Evolutionary conservation across 2,113 vertebrate species (phyloP).

Genomic region (Chloroceryle aenea): DNA sequence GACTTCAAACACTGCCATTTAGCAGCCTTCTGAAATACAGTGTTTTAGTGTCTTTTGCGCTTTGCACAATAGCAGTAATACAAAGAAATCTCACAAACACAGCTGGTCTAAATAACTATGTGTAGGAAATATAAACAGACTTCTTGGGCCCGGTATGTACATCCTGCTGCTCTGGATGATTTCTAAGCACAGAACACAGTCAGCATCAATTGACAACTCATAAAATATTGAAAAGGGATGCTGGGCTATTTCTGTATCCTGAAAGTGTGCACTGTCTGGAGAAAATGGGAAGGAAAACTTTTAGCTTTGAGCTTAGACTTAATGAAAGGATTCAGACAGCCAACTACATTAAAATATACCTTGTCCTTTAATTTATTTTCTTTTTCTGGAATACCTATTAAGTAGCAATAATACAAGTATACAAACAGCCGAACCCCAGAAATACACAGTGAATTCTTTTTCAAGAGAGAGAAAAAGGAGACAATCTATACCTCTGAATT

Average conservation of each 20-base stretch:
- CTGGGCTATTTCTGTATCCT: neutral
- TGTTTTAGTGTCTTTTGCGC: neutral
- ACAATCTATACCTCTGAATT: neutral
- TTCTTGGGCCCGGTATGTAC: neutral
- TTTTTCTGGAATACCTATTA: neutral
- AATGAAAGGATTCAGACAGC: neutral
- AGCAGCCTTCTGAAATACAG: neutral
- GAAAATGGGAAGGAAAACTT: neutral
- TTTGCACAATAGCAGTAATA: constrained; percentile 7
- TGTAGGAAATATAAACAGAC: neutral
- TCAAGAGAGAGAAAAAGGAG: neutral
- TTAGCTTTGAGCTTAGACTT: neutral
- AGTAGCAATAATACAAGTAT: neutral
- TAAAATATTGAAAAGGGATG: constrained; percentile 2
- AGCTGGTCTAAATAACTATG: neutral
- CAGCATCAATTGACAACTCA: constrained; percentile 20
- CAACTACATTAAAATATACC: neutral
- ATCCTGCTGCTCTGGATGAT: constrained; percentile 29
- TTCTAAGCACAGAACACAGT: constrained; percentile 12
- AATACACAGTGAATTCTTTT: neutral
- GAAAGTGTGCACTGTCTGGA: neutral
- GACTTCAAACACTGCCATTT: neutral
- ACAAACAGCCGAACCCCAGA: neutral
- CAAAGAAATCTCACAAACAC: neutral
- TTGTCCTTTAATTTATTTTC: neutral